These are phyloP conservation scores for Neotoma lepida DNA, from an alignment of 2,113 vertebrate genomes.

Conservation along the genomic window DNA sequence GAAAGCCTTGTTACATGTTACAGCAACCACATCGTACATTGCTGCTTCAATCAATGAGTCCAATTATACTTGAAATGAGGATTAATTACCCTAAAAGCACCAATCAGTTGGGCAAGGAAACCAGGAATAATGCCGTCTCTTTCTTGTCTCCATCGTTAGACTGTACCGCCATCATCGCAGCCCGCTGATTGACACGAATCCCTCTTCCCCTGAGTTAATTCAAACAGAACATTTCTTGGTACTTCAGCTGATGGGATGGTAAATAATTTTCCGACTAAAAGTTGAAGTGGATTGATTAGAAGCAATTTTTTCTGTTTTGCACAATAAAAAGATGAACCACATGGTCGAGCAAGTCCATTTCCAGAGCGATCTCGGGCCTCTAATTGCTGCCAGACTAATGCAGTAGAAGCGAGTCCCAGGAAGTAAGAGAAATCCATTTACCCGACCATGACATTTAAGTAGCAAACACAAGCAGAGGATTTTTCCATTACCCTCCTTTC, in stretches of 20 bases:
- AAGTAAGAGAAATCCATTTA: slow-evolving; percentile 92
- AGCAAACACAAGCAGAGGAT: slow-evolving; percentile 89
- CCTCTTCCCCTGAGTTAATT: slow-evolving; percentile 82
- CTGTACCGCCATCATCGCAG: slow-evolving; percentile 70
- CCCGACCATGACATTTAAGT: slow-evolving; percentile 90
- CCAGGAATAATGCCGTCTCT: slow-evolving; percentile 73
- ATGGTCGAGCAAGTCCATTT: slow-evolving; percentile 88
- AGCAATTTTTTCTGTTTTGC: slow-evolving; percentile 88
- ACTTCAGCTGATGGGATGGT: slow-evolving; percentile 82
- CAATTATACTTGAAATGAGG: slow-evolving; percentile 82
- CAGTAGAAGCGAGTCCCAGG: slow-evolving; percentile 84
- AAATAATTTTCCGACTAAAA: slow-evolving; percentile 86
- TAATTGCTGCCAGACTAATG: slow-evolving; percentile 92
- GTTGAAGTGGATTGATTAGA: slow-evolving; percentile 89
- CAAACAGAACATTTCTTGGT: slow-evolving; percentile 84
- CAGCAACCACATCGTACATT: slow-evolving; percentile 55
- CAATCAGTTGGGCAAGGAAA: slow-evolving; percentile 83
- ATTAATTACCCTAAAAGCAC: slow-evolving; percentile 87
- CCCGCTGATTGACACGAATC: slow-evolving; percentile 83
- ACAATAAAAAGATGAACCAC: slow-evolving; percentile 88
- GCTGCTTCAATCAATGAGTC: slow-evolving; percentile 78
- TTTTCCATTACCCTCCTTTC: slow-evolving; percentile 95
- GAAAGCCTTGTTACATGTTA: slow-evolving; percentile 63
- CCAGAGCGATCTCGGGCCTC: slow-evolving; percentile 88
- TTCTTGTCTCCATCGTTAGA: slow-evolving; percentile 74